A percentile compares a stretch with the other conserved stretches of the same genome.
These are phyloP conservation scores for Girardinus metallicus DNA, from an alignment of 2,797 vertebrate genomes.

Conservation along the genomic window DNA sequence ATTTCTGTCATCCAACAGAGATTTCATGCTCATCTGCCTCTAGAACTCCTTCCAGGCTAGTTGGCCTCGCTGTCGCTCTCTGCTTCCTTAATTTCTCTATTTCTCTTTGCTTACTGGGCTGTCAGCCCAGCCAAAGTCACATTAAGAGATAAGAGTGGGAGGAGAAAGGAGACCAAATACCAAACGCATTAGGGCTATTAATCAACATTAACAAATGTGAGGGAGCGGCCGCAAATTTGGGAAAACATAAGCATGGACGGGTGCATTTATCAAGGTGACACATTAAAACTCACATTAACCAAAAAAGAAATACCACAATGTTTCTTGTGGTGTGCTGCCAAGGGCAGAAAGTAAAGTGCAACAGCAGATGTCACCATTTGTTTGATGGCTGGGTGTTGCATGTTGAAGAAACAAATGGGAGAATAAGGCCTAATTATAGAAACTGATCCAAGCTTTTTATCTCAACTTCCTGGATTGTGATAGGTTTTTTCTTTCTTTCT, in stretches of 20 bases:
- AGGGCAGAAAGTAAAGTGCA: constrained; percentile 65
- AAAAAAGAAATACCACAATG: constrained; percentile 63
- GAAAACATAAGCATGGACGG: constrained; percentile 60
- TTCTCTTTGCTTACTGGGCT: constrained; percentile 70
- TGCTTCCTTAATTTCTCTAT: constrained; percentile 63
- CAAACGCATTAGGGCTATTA: constrained; percentile 78
- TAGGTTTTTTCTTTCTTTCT: constrained; percentile 11
- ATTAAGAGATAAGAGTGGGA: constrained; percentile 77
- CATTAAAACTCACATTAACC: constrained; percentile 74
- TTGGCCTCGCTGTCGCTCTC: constrained; percentile 54
- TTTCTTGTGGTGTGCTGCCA: constrained; percentile 73
- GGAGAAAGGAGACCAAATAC: constrained; percentile 75
- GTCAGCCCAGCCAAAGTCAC: constrained; percentile 75
- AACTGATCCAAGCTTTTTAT: constrained; percentile 31
- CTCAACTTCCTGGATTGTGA: constrained; percentile 30
- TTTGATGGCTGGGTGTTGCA: constrained; percentile 47
- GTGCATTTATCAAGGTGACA: constrained; percentile 78
- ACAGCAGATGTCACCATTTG: constrained; percentile 74
- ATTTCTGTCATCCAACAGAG: constrained; percentile 61
- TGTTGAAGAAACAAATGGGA: constrained; percentile 46
- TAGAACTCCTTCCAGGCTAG: constrained; percentile 56
- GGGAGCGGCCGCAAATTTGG: constrained; percentile 64
- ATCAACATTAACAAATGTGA: constrained; percentile 78
- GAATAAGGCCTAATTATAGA: constrained; percentile 53
- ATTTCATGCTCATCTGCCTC: constrained; percentile 71